Evolutionary conservation across 2,797 vertebrate genomes (phyloP), one percentile per base, ranked within the genome.

Genomic region (Pantherophis vulpinus): DNA sequence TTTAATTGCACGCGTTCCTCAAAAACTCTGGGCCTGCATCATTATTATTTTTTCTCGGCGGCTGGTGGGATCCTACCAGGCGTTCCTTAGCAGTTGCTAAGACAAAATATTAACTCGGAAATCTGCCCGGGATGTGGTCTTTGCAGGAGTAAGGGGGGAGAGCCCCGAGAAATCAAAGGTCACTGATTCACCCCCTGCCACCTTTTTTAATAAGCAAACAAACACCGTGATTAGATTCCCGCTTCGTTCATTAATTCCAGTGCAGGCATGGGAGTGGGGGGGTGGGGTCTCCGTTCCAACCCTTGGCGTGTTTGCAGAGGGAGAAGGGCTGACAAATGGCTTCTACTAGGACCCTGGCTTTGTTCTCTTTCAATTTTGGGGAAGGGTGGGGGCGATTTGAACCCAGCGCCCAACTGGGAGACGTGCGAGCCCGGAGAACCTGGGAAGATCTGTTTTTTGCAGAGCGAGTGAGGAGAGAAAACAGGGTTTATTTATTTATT

Each of bases 151-250:
- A 3, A 61, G 83, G 86, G 79, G 63, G 4, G 27, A 1, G 27
- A 27, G 11, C 27, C 11, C 55, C 61, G 20, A 47, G 25, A 42
- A 70, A 86, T 5, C 88, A 86, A 91, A 88, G 91, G 95, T 93
- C 93, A 90, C 27, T 61, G 56, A 56, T 25, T 18, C 32, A 29
- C 25, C 60, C 27, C 18, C 59, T 55, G 3, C 70, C 42, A 32
- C 86, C 42, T 58, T 92, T 59, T 93, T 89, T 93, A 95, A 95
- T 93, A 90, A 94, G 93, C 92, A 93, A 93, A 94, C 93, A 93
- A 93, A 54, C 11, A 5, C 42, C 60, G 88, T 88, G 55, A 89
- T 95, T 93, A 74, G 89, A 83, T 63, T 86, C 89, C 63, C 7
- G 59, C 87, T 88, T 94, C 32, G 83, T 94, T 95, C 90, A 94